Percentiles rank a stretch among this genome's conserved stretches.
Conservation (phyloP, 2,797 vertebrate genomes). For the Tenualosa ilisha region DNA sequence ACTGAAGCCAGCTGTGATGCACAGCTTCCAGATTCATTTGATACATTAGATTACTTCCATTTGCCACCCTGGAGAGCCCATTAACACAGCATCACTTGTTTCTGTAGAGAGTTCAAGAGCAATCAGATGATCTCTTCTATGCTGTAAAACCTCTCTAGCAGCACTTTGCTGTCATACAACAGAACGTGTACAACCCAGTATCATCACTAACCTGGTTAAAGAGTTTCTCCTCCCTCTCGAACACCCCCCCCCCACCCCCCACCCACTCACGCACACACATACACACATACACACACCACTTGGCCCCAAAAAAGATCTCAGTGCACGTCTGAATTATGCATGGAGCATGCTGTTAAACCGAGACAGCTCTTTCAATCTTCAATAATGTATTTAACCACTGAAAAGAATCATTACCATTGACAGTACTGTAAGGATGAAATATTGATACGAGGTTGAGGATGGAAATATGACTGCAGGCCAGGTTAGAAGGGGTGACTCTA, state of each 20-base stretch:
- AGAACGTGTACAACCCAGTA: not conserved
- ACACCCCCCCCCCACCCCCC: not conserved
- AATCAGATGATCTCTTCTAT: not conserved
- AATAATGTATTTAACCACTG: constrained; percentile 12
- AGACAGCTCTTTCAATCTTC: constrained; percentile 20
- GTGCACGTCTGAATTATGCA: not conserved
- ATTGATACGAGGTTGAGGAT: constrained; percentile 1
- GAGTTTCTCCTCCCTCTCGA: not conserved
- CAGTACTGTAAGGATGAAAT: not conserved
- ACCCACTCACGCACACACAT: too few relatives aligned
- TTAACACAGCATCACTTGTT: not conserved
- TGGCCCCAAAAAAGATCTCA: not conserved
- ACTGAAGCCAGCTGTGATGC: not conserved
- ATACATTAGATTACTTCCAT: not conserved
- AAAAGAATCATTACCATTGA: constrained; percentile 4
- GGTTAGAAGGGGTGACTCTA: not conserved
- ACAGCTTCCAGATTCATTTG: not conserved
- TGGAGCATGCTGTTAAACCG: not conserved
- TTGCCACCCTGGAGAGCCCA: not conserved
- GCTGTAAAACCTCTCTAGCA: not conserved
- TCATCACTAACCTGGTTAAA: not conserved
- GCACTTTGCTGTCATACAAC: not conserved
- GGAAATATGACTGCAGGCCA: not conserved
- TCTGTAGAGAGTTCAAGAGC: not conserved
- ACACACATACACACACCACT: too few relatives aligned